Conservation (phyloP, 2,113 vertebrate species). For the Brevimyrus niger region DNA sequence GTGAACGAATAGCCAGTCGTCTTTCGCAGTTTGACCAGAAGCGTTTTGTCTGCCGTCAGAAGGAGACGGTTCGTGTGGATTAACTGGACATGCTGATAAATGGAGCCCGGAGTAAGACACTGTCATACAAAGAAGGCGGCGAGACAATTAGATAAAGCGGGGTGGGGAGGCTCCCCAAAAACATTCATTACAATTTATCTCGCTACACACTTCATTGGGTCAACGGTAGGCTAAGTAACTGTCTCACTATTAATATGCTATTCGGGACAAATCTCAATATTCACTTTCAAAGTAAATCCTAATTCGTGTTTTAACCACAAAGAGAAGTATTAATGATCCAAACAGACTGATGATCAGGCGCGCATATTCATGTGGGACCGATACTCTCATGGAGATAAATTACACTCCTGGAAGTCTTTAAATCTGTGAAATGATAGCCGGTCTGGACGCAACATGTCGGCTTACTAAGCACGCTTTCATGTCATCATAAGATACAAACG, state of each 20-base stretch:
- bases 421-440: background rate
- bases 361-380: background rate
- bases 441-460: background rate
- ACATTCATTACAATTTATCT: background rate
- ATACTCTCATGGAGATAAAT: background rate
- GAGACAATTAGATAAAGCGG: background rate
- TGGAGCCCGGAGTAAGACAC: conserved; percentile 33
- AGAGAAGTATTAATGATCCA: background rate
- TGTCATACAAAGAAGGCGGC: background rate
- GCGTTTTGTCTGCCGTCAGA: conserved; percentile 65
- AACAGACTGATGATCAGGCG: background rate
- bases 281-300: background rate
- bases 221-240: background rate
- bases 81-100: conserved; percentile 34
- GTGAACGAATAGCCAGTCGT: conserved; percentile 79
- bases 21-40: conserved; percentile 72
- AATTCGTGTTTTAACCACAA: background rate
- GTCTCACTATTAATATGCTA: background rate
- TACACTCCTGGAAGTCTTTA: background rate
- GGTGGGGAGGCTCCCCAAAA: background rate
- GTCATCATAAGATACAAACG: background rate
- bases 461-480: background rate
- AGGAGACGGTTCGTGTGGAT: conserved; percentile 45
- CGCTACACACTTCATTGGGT: background rate
- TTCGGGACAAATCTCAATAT: background rate